Base-by-base conservation (phyloP, 2,113 vertebrate genomes). In the Brachionichthys hirsutus region DNA sequence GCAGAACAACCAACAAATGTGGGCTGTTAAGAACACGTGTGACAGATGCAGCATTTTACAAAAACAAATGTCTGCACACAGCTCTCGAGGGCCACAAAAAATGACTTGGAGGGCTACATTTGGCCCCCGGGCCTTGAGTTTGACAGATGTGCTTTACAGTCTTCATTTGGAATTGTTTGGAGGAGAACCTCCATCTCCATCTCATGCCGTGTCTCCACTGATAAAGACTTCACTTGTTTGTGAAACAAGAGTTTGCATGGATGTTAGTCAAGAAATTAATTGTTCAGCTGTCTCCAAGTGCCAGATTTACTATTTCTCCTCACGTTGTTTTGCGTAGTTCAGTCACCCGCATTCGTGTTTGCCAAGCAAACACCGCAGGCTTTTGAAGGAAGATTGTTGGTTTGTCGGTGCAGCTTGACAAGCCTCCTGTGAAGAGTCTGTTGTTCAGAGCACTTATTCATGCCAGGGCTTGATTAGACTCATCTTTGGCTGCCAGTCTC, bases 391-490 rank as follows among this genome's bases (percentile, higher is more conserved):
- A 67, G 62, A 69, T 80, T 88, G n/a, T 81, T 80, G 59, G 57
- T 77, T 69, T n/a, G 17, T 82, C 85, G 78, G 67, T 78, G 66
- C 61, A 75, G 79, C 75, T 58, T 77, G 80, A 83, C 82, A 81
- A 80, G 69, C 70, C 50, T 66, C 65, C 52, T 35, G 50, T 63
- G 78, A 86, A 56, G 63, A 73, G 69, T 68, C 57, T 74, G 68
- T 49, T 66, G 24, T 85, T 81, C 55, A 67, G 19, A 73, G 62
- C 78, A 75, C 85, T 85, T 87, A 78, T 85, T 85, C 78, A 52
- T 75, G 81, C 68, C 57, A 49, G 54, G 65, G 73, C 78, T 68
- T 80, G 86, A 84, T 87, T 87, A 81, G 75, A 82, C 80, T 83
- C 62, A 17, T 82, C 54, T 89, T 85, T 82, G 62, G 71, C 66